phyloP scores from a whole-genome alignment of 1,140 invertebrate species.

The Bombus pascuorum region DNA sequence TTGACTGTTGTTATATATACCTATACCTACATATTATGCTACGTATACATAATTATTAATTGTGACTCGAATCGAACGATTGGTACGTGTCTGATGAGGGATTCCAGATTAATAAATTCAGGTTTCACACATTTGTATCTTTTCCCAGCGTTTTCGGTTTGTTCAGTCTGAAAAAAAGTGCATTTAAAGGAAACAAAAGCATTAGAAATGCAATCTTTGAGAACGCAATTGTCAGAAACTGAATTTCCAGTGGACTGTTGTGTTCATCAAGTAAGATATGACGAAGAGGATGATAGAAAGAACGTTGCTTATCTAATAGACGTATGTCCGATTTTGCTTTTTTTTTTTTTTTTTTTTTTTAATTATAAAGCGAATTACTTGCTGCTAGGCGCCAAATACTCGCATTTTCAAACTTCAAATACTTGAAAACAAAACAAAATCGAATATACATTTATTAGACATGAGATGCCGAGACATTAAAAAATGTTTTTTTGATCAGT shows the following conservation, averaged over 20 bases:
- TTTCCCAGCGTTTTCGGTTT: not conserved
- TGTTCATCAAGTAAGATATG: too few relatives aligned
- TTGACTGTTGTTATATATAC: conserved; percentile 74
- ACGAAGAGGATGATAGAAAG: too few relatives aligned
- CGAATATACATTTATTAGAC: not conserved
- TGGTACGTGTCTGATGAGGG: conserved; percentile 35
- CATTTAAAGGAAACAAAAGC: not conserved
- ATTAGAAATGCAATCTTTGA: too few relatives aligned
- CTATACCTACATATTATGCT: conserved; percentile 59
- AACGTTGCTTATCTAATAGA: too few relatives aligned
- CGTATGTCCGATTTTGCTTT: too few relatives aligned
- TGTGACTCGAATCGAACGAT: conserved; percentile 39
- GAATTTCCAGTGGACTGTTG: too few relatives aligned
- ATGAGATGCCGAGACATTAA: too few relatives aligned
- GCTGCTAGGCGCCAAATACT: too few relatives aligned
- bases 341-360: too few relatives aligned
- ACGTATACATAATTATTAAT: conserved; percentile 55
- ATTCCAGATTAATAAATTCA: conserved; percentile 27
- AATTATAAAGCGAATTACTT: too few relatives aligned
- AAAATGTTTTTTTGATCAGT: not conserved
- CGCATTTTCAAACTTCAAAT: not conserved
- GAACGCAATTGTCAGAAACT: too few relatives aligned
- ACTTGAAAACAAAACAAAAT: not conserved
- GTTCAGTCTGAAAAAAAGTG: not conserved
- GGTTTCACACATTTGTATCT: not conserved